Evolutionary conservation across 2,113 vertebrate species (phyloP), one percentile per base, ranked within the genome.

Genomic region (Nothobranchius kuhntae): DNA sequence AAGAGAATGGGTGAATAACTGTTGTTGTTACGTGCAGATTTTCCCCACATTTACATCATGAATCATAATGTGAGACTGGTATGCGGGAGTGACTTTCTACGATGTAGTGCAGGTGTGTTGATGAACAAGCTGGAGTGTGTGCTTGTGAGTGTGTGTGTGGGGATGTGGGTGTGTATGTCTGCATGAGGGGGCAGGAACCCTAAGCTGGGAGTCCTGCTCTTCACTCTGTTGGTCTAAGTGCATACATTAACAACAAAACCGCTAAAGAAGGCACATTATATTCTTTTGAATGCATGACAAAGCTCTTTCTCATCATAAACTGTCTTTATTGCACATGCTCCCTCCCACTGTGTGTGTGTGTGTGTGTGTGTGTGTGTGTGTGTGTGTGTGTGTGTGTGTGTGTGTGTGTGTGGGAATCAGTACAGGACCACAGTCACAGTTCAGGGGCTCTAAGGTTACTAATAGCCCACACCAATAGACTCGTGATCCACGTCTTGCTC

Each of bases 391-490:
- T 84, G 88, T 91, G 88, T 93, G 92, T 38, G 92, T 38, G 58
- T 30, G 81, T 77, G 76, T 84, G 74, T 84, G 88, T 91, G 88
- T 93, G 92, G 90, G 93, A 94, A 93, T 90, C 86, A 72, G 92
- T 83, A 86, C 91, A 90, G 91, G 81, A 90, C 88, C 86, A 83
- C 81, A 92, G 89, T 93, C 91, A 91, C 90, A 93, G 91, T 91
- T 92, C 91, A 89, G 89, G 72, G 80, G 81, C 89, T 92, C 91
- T 93, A 91, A 87, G 81, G 89, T 94, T 93, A 92, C 93, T 93
- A 93, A 93, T 92, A 93, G 91, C 89, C 83, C 85, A 83, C 84
- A 87, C 90, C 90, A 85, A 89, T 88, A 85, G 90, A 86, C 86
- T 84, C 77, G 84, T 88, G 84, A 90, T 89, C 82, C 77, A 88